A percentile compares a stretch with the other conserved stretches of the same genome.
Evolutionary conservation across 2,113 vertebrate species (phyloP).

Genomic region (Sylvietta virens): DNA sequence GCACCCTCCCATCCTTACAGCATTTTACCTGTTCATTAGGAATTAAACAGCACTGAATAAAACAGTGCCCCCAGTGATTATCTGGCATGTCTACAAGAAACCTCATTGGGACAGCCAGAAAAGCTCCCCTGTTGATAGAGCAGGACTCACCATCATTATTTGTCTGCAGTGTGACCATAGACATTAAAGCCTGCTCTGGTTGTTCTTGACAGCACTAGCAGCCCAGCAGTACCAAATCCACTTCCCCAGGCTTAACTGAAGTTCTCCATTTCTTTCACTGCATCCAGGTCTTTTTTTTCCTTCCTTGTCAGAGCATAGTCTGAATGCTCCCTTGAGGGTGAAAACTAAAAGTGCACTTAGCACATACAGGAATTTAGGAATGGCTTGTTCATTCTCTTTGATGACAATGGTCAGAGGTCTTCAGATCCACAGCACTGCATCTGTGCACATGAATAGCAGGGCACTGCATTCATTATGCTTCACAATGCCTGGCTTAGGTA

Average conservation of each 20-base stretch:
- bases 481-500: neutral
- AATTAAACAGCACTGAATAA: neutral
- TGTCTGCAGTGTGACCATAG: neutral
- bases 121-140: neutral
- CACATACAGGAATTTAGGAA: neutral
- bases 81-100: neutral
- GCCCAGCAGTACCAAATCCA: neutral
- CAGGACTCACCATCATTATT: neutral
- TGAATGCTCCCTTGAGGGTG: neutral
- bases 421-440: neutral
- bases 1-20: neutral
- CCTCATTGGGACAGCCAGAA: accelerated
- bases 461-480: neutral
- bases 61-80: neutral
- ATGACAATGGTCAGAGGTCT: neutral
- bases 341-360: neutral
- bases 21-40: too few relatives aligned
- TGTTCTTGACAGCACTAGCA: neutral
- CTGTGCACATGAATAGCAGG: neutral
- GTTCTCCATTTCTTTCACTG: neutral
- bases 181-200: neutral
- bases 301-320: neutral
- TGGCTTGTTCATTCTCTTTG: neutral
- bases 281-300: neutral
- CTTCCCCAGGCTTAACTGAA: neutral